These are phyloP conservation scores for Nothoprocta pentlandii DNA, from an alignment of 2,113 vertebrate genomes.

Conservation along the genomic window DNA sequence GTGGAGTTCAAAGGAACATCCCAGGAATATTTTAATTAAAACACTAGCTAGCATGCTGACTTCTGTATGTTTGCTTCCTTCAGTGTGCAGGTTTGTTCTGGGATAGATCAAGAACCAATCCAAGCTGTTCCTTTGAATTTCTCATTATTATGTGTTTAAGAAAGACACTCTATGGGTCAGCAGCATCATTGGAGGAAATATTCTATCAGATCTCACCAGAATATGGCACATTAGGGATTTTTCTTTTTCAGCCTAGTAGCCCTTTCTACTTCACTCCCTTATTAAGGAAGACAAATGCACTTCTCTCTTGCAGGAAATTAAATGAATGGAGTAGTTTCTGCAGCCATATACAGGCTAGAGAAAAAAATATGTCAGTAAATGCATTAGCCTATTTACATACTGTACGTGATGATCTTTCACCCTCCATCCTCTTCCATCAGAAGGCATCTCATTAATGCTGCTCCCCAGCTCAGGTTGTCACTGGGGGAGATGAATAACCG, in stretches of 20 bases:
- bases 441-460: constrained; percentile 30
- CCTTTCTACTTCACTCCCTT: constrained; percentile 12
- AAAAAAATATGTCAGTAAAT: constrained; percentile 34
- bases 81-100: background rate
- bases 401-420: background rate
- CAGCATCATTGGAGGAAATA: constrained; percentile 5
- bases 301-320: constrained; percentile 18
- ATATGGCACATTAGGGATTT: background rate
- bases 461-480: constrained; percentile 1
- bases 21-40: background rate
- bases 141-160: constrained; percentile 5
- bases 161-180: constrained; percentile 13
- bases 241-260: constrained; percentile 23
- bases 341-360: background rate
- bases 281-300: constrained; percentile 36
- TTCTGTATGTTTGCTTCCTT: background rate
- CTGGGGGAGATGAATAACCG: constrained; percentile 28
- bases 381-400: constrained; percentile 53
- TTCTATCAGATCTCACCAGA: constrained; percentile 17
- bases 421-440: constrained; percentile 11
- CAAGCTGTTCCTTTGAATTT: constrained; percentile 30
- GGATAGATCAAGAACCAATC: background rate
- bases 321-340: constrained; percentile 1
- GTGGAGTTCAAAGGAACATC: background rate
- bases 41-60: background rate